These are phyloP conservation scores for Netelia melanura DNA, from an alignment of 2,888 invertebrate genomes.

Conservation along the genomic window DNA sequence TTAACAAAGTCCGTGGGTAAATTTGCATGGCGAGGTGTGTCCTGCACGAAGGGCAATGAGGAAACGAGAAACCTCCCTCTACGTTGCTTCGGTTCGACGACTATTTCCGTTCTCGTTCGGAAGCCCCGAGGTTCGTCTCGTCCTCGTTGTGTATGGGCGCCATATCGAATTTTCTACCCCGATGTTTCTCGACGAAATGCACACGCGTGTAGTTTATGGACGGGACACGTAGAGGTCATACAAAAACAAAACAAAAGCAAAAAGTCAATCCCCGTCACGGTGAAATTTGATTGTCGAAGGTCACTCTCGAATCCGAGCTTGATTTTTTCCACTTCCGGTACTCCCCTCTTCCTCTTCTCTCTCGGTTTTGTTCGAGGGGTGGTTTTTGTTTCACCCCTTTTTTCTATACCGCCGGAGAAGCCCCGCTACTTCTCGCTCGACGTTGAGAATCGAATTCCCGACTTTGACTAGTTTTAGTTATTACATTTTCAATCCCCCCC, in stretches of 20 bases:
- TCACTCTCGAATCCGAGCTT: neutral
- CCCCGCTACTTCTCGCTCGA: neutral
- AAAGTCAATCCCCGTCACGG: slow-evolving; percentile 19
- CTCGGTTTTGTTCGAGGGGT: neutral
- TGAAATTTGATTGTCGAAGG: slow-evolving; percentile 55
- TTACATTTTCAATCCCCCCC: no score
- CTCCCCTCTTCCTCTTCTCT: slow-evolving; percentile 3
- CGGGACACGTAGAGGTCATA: slow-evolving; percentile 20
- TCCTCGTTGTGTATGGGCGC: slow-evolving; percentile 58
- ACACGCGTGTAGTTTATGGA: slow-evolving; percentile 7
- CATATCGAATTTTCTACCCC: slow-evolving; percentile 65
- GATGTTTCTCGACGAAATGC: slow-evolving; percentile 14
- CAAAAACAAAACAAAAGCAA: no score
- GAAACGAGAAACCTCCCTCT: no score
- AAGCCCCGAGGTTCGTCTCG: slow-evolving; percentile 43
- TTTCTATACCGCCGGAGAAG: slow-evolving; percentile 1
- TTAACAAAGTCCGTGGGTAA: no score
- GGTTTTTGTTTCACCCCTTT: slow-evolving; percentile 15
- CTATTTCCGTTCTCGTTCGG: slow-evolving; percentile 58
- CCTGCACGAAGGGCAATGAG: no score
- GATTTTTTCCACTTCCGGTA: slow-evolving; percentile 45
- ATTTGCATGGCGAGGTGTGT: no score
- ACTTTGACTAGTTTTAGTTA: no score
- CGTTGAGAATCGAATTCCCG: no score
- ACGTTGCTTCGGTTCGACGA: neutral